Evolutionary conservation across 2,797 vertebrate genomes (phyloP).

Genomic region (Lepilemur ruficaudatus): DNA sequence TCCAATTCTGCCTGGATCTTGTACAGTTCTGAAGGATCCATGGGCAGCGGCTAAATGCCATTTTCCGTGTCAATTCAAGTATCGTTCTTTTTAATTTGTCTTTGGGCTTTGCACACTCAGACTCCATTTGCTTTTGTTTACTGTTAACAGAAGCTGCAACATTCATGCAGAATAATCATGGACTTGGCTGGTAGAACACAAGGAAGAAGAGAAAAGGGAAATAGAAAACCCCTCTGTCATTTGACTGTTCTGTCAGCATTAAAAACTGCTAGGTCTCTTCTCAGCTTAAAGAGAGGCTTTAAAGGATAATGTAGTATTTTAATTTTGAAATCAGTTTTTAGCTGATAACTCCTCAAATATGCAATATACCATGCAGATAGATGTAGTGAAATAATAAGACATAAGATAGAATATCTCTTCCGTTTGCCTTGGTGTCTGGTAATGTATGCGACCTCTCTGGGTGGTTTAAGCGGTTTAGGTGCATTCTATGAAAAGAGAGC

Average conservation of each 20-base stretch:
- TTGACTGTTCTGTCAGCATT: conserved; percentile 36
- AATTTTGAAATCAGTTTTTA: conserved; percentile 30
- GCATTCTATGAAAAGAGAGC: conserved; percentile 87
- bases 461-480: conserved; percentile 92
- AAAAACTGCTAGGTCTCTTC: conserved; percentile 31
- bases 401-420: conserved; percentile 64
- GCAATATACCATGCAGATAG: background rate
- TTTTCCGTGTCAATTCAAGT: conserved; percentile 60
- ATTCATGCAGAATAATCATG: conserved; percentile 77
- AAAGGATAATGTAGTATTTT: conserved; percentile 19
- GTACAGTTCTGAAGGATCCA: conserved; percentile 14
- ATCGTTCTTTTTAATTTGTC: conserved; percentile 54
- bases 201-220: conserved; percentile 49
- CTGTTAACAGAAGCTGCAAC: conserved; percentile 71
- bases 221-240: conserved; percentile 35
- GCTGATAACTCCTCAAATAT: background rate
- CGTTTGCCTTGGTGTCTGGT: conserved; percentile 78
- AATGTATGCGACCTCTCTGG: conserved; percentile 91
- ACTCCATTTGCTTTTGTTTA: conserved; percentile 74
- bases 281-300: conserved; percentile 18
- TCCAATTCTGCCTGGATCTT: conserved; percentile 21
- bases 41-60: conserved; percentile 41
- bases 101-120: conserved; percentile 38
- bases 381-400: conserved; percentile 62
- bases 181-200: conserved; percentile 54